Conservation (phyloP, 2,797 vertebrate species). For the Gymnopithys bicolor region DNA sequence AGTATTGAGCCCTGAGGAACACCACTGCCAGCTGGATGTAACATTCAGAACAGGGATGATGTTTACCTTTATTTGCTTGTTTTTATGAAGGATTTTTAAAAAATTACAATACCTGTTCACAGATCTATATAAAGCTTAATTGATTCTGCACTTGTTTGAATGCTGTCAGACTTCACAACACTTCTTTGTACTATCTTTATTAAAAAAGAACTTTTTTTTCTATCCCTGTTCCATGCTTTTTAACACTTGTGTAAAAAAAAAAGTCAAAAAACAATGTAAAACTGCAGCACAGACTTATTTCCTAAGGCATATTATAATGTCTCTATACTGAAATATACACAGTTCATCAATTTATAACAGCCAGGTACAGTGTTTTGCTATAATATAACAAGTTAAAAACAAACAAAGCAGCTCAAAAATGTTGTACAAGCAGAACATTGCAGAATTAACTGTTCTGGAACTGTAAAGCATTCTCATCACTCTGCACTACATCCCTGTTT, state of each 20-base stretch:
- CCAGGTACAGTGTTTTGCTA: not conserved
- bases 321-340: not conserved
- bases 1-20: not conserved
- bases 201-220: not conserved
- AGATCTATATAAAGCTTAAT: not conserved
- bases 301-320: not conserved
- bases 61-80: not conserved
- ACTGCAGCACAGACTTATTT: not conserved
- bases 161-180: not conserved
- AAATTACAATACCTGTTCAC: not conserved
- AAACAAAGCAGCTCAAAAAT: not conserved
- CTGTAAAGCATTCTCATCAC: not conserved
- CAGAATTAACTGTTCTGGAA: not conserved
- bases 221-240: not conserved
- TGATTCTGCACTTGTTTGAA: not conserved
- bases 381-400: not conserved
- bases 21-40: not conserved
- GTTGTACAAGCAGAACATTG: not conserved
- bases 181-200: not conserved
- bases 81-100: not conserved
- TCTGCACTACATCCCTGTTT: not conserved
- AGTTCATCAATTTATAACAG: not conserved
- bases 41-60: not conserved
- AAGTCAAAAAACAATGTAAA: not conserved
- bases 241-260: not conserved